Percentiles rank a stretch among this genome's conserved stretches.
Evolutionary conservation across 2,888 invertebrate species (phyloP).

Genomic region (Sacculina carcini): DNA sequence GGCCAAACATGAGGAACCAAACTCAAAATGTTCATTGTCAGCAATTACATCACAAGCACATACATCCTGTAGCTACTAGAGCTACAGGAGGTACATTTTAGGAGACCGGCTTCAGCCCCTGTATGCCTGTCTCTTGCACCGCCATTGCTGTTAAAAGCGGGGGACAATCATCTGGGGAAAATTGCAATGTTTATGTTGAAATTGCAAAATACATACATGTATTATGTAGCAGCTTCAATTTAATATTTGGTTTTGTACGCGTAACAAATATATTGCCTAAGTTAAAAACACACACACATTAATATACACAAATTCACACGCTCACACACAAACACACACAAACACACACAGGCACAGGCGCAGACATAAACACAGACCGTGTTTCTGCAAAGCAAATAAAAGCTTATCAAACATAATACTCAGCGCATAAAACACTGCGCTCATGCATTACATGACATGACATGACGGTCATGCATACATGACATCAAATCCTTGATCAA

Average conservation of each 20-base stretch:
- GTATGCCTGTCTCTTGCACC: no score
- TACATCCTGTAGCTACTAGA: no score
- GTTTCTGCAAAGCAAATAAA: background rate
- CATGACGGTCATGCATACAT: background rate
- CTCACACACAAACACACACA: background rate
- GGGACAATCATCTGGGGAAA: no score
- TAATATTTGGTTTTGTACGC: no score
- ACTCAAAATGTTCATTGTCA: no score
- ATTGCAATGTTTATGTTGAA: background rate
- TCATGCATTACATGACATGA: background rate
- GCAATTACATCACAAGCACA: no score
- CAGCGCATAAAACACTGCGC: background rate
- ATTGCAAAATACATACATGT: background rate
- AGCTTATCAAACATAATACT: background rate
- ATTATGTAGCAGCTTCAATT: background rate
- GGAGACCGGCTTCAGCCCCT: no score
- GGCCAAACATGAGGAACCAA: no score
- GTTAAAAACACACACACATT: background rate
- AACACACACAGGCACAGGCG: background rate
- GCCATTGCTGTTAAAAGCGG: no score
- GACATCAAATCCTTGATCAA: background rate
- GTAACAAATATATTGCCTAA: no score
- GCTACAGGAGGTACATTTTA: no score
- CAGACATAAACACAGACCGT: background rate
- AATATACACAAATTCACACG: background rate